Base-by-base conservation (phyloP, 1,140 invertebrate species). In the Brachionus angularis region DNA sequence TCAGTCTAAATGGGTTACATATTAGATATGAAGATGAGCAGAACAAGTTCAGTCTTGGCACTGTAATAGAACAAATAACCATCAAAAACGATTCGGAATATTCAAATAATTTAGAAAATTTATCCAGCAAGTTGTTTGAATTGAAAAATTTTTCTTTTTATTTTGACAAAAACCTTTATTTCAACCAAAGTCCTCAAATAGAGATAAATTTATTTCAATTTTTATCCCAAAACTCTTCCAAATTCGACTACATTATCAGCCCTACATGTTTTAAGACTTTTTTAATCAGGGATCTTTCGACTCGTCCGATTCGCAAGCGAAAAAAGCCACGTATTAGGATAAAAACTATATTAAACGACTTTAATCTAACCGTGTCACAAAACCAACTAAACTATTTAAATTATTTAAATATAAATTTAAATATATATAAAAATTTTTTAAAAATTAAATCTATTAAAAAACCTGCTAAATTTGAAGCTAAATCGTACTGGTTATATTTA, bases 111-210 rank as follows among this genome's bases (percentile, higher is more conserved):
- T 39, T 23, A 8, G 53, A 39, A 23, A 21, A 36, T 25, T 29
- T 58, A 18, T 58, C 53, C 21, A 39, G 89, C 80, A 96, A 97
- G 82, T 81, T 94, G 44, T 83, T 97, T 50, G 90, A 96, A 81
- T 82, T 97, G 53, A 86, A 89, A 76, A 87, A 89, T 72, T 86
- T 97, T 74, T 89, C 89, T 2, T 76, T 96, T 18, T 97, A 96
- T 82, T 95, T 91, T 89, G 90, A 94, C 23, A 8, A 16, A 25
- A 39, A 34, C 27, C 18, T 21, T 23, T 14, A 23, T n/a, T n/a
- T n/a, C n/a, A n/a, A n/a, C n/a, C n/a, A n/a, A n/a, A n/a, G n/a
- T n/a, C n/a, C 79, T 85, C 86, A 53, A 82, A 90, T 76, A 82
- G 14, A 7, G 14, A 5, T 14, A n/a, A 42, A 3, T 42, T 14